A percentile compares a stretch with the other conserved stretches of the same genome.
Conservation (phyloP, 2,888 invertebrate species). For the Trachelus tabidus region DNA sequence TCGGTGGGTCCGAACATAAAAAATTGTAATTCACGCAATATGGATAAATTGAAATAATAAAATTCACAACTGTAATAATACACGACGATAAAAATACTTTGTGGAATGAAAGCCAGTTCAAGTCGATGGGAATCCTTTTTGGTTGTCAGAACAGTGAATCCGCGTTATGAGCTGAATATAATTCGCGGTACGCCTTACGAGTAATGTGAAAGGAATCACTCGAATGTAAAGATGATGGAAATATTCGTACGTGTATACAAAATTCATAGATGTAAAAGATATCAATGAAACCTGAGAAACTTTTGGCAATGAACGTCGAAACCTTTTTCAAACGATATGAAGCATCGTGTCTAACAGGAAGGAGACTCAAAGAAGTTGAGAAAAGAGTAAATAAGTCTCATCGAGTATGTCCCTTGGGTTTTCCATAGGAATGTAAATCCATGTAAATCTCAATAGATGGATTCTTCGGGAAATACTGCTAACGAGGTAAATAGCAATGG, state of each 20-base stretch:
- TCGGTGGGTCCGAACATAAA: neutral
- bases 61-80: neutral
- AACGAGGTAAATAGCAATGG: conserved; percentile 7
- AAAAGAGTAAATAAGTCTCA: neutral
- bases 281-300: too few species aligned
- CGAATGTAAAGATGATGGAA: neutral
- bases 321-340: neutral
- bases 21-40: neutral
- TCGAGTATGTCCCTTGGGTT: neutral
- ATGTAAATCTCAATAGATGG: neutral
- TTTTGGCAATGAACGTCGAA: neutral
- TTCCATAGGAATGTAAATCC: neutral
- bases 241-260: neutral
- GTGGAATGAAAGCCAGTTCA: neutral
- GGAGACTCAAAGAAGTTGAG: neutral
- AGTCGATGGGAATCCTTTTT: neutral
- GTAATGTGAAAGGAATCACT: conserved; percentile 1
- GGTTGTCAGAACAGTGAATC: neutral
- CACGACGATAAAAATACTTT: neutral
- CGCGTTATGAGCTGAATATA: neutral
- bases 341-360: neutral
- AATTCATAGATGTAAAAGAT: too few species aligned
- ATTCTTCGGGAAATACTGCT: neutral
- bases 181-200: neutral
- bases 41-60: neutral